Evolutionary conservation across 2,797 vertebrate species (phyloP), one percentile per base, ranked within the genome.

Genomic region (Ctenopoma kingsleyae): DNA sequence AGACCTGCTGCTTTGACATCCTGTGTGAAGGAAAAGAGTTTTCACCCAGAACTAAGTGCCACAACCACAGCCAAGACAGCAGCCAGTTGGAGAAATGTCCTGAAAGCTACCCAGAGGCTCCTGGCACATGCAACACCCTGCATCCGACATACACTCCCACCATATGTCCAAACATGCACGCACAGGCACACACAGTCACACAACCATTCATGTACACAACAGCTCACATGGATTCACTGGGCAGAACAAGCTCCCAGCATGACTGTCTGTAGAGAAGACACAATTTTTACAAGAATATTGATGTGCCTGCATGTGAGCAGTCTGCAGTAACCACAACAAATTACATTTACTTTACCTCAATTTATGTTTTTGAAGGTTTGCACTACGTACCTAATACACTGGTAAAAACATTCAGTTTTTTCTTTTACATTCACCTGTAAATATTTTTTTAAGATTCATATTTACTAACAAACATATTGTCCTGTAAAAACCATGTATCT

Each of bases 81-180:
- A 86, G 79, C 79, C 82, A 88, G 72, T 80, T 86, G 80, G 89
- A 88, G 69, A 80, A 85, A 89, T 85, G 87, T 91, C 86, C 83
- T 78, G 71, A 87, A 86, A 90, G 78, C 85, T 82, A 68, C 86
- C 92, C 90, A 82, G 83, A 88, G 91, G 92, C 91, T 91, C 73
- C 85, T 92, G 91, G 92, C 89, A 85, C 55, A 60, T 19, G 17
- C 65, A 66, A 44, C 49, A 41, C 74, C 76, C 84, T 80, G 79
- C 81, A 82, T 83, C 80, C 61, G 17, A 74, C 84, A 86, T 75
- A 78, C 89, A 79, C 71, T 68, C 70, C 69, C 75, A 65, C 91
- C 90, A 92, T 92, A 92, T 93, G 90, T 77, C 77, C 80, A 64
- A 44, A 65, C 70, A 72, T 66, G 40, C 67, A 60, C 53, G 23